phyloP scores from a whole-genome alignment of 2,888 invertebrate species.

The Eurois occulta region DNA sequence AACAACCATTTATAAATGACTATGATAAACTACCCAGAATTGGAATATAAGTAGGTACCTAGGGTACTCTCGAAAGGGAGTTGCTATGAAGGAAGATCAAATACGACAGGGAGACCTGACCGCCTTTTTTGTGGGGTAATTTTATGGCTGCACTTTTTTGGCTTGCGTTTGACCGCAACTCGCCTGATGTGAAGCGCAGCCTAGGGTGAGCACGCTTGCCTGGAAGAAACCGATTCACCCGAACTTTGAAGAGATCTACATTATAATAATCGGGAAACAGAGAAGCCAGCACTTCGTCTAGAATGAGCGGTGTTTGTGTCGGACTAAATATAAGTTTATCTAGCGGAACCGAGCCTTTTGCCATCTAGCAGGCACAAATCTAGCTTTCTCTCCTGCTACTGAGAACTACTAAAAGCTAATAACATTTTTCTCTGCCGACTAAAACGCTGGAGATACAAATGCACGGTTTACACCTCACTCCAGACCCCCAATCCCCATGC shows the following conservation, averaged over 20 bases:
- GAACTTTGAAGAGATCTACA: not conserved
- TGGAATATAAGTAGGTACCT: not conserved
- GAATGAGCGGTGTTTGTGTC: not conserved
- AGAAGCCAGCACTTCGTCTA: not conserved
- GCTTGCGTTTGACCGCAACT: not conserved
- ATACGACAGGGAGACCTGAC: not conserved
- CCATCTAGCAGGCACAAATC: not conserved
- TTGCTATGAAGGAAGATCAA: constrained; percentile 12
- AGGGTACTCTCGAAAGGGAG: constrained; percentile 10
- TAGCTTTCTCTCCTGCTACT: not conserved
- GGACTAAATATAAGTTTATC: not conserved
- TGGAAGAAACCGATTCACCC: not conserved
- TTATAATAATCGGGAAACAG: not conserved
- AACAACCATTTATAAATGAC: constrained; percentile 3
- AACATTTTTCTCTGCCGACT: not conserved
- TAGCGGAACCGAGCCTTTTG: not conserved
- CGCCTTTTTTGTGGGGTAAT: not conserved
- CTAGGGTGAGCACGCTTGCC: not conserved
- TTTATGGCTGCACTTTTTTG: not conserved
- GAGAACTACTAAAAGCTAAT: not conserved
- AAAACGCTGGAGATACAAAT: not conserved
- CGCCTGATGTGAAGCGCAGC: not conserved
- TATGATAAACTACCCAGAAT: not conserved
- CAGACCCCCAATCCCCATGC: no score
- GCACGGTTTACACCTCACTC: no score